Conservation (phyloP, 2,113 vertebrate genomes). For the Amphiprion percula region DNA sequence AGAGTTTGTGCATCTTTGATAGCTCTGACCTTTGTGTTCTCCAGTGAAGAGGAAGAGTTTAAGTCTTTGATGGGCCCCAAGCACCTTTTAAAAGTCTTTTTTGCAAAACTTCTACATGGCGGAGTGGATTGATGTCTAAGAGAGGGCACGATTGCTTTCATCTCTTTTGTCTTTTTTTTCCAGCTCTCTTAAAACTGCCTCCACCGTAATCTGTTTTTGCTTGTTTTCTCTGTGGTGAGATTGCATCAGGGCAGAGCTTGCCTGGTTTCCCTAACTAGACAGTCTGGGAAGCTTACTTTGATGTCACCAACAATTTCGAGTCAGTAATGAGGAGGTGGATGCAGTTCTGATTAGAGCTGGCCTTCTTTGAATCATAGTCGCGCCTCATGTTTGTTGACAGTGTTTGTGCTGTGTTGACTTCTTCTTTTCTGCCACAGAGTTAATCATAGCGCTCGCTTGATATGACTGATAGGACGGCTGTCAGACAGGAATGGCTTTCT, state of each 20-base stretch:
- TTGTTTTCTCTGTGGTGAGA: slow-evolving; percentile 27
- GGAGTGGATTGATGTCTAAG: slow-evolving; percentile 61
- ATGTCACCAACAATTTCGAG: slow-evolving; percentile 58
- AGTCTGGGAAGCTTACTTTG: slow-evolving; percentile 52
- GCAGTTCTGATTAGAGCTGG: slow-evolving; percentile 33
- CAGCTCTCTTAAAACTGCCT: slow-evolving; percentile 38
- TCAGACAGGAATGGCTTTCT: neutral
- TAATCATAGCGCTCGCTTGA: slow-evolving; percentile 22
- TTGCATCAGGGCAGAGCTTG: slow-evolving; percentile 20
- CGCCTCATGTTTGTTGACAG: slow-evolving; percentile 33
- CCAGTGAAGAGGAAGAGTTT: slow-evolving; percentile 38
- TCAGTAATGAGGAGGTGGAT: slow-evolving; percentile 50
- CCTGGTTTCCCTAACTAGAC: slow-evolving; percentile 24
- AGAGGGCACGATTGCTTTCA: slow-evolving; percentile 62
- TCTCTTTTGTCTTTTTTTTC: slow-evolving; percentile 57
- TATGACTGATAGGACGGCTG: neutral
- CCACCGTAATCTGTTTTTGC: slow-evolving; percentile 26
- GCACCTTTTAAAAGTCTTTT: slow-evolving; percentile 51
- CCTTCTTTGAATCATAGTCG: slow-evolving; percentile 29
- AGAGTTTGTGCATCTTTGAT: slow-evolving; percentile 50
- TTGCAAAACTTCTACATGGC: slow-evolving; percentile 38
- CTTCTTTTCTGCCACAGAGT: neutral
- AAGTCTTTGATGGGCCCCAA: slow-evolving; percentile 62
- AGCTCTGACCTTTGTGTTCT: slow-evolving; percentile 38
- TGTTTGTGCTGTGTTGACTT: slow-evolving; percentile 21